Evolutionary conservation across 2,113 vertebrate genomes (phyloP).

Genomic region (Catharus minimus): DNA sequence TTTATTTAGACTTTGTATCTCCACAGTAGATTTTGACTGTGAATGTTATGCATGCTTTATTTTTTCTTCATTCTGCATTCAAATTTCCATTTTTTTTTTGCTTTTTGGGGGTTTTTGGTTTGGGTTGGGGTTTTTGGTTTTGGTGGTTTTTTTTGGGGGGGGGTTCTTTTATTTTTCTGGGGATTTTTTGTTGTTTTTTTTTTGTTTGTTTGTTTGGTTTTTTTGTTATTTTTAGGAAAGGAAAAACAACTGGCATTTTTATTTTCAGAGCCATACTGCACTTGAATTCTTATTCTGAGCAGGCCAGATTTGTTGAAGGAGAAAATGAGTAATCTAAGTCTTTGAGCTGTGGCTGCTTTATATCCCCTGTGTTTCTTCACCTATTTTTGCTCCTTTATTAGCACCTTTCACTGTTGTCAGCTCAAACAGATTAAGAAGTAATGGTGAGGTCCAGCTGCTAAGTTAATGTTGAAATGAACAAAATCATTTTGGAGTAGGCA

Average conservation of each 20-base stretch:
- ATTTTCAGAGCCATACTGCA: background rate
- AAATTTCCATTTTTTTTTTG: background rate
- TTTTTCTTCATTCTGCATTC: background rate
- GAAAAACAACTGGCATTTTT: background rate
- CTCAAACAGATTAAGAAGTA: slow-evolving; percentile 34
- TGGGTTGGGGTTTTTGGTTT: too few relatives aligned
- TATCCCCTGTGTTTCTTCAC: background rate
- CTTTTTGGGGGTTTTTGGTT: too few relatives aligned
- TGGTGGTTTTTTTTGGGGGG: too few relatives aligned
- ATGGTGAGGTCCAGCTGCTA: slow-evolving; percentile 31
- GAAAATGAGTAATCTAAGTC: background rate
- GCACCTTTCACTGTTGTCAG: slow-evolving; percentile 34
- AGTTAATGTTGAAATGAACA: slow-evolving; percentile 32
- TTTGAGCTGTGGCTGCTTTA: slow-evolving; percentile 9
- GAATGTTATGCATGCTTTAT: background rate
- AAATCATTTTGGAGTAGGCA: background rate
- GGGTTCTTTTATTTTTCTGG: too few relatives aligned
- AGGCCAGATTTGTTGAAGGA: slow-evolving; percentile 18
- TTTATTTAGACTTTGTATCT: background rate
- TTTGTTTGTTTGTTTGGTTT: background rate
- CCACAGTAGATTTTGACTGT: background rate
- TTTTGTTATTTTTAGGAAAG: background rate
- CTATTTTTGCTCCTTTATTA: slow-evolving; percentile 48
- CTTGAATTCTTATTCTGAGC: slow-evolving; percentile 14
- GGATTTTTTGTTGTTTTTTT: too few relatives aligned